These are phyloP conservation scores for Pammene fasciana DNA, from an alignment of 2,888 invertebrate species.

Conservation along the genomic window DNA sequence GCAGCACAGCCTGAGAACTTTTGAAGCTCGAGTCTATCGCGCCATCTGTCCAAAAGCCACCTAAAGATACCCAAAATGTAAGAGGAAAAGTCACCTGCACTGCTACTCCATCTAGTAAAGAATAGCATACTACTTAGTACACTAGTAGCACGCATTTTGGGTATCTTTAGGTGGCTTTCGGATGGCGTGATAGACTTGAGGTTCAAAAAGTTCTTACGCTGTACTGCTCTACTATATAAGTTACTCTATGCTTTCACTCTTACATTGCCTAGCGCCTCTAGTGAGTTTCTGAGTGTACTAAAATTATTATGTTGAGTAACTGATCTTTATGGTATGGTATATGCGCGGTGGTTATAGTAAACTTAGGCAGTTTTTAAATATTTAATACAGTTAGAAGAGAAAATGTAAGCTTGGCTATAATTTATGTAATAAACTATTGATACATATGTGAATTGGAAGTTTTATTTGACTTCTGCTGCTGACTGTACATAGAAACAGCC, in stretches of 20 bases:
- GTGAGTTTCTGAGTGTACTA: slow-evolving; percentile 1
- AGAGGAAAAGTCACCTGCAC: too few species aligned
- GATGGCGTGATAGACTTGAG: too few species aligned
- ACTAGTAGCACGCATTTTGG: too few species aligned
- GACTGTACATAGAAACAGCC: too few species aligned
- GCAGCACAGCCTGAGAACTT: too few species aligned
- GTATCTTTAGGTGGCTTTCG: too few species aligned
- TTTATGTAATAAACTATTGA: slow-evolving; percentile 83
- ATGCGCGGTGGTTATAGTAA: slow-evolving; percentile 58
- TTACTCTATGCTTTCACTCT: background rate
- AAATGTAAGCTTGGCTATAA: slow-evolving; percentile 83
- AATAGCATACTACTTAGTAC: too few species aligned
- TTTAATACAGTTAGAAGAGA: slow-evolving; percentile 73
- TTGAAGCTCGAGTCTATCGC: too few species aligned
- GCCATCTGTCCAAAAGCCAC: too few species aligned
- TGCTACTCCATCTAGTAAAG: too few species aligned
- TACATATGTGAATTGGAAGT: slow-evolving; percentile 65
- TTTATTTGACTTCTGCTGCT: slow-evolving; percentile 49
- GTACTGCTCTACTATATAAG: background rate
- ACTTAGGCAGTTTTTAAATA: slow-evolving; percentile 75
- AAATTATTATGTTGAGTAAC: slow-evolving; percentile 51
- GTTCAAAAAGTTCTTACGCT: too few species aligned
- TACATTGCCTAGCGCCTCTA: slow-evolving; percentile 18
- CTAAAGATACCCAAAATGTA: too few species aligned
- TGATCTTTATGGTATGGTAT: slow-evolving; percentile 48